Evolutionary conservation across 2,888 invertebrate genomes (phyloP), one percentile per base, ranked within the genome.

Genomic region (Drosophila leonis): DNA sequence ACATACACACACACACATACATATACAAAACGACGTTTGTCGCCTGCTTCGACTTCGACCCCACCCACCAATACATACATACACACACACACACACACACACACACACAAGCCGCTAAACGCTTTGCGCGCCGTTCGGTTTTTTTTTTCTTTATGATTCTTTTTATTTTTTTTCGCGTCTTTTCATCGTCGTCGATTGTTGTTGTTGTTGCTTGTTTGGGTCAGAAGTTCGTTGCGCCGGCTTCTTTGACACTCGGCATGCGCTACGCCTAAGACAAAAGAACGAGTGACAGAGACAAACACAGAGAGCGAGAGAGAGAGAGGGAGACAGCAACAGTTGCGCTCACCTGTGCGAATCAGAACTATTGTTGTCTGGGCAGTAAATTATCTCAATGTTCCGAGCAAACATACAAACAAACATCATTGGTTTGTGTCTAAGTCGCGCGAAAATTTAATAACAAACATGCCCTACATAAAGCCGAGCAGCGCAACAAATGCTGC

Each of bases 161-260:
- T 41, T 69, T 76, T 59, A 56, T 8, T 68, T 59, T 55, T 72
- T 81, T 83, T 88, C 69, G 82, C 82, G 75, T 78, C 67, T 81
- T 89, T 87, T 86, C 74, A 70, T 81, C 60, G 78, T 62, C 51
- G 71, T 68, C 63, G 72, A 71, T 79, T 82, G 67, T 62, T 81
- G 60, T 75, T 83, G 59, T 74, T 85, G 62, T 64, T 81, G 63
- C 48, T 74, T 85, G 88, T 70, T 83, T 87, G 85, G 83, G 90
- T 87, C 84, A 90, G 74, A 82, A 82, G 86, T 82, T 85, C 80
- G 84, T 62, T 68, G 72, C 37, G 70, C 57, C 74, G 72, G 70
- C 72, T 64, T 70, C 20, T 44, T 52, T 66, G 78, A 77, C 72
- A 56, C 61, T 64, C 39, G 20, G 31, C 44, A 72, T 75, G 57